phyloP scores from a whole-genome alignment of 1,140 invertebrate species.

The Drosophila rhopaloa region DNA sequence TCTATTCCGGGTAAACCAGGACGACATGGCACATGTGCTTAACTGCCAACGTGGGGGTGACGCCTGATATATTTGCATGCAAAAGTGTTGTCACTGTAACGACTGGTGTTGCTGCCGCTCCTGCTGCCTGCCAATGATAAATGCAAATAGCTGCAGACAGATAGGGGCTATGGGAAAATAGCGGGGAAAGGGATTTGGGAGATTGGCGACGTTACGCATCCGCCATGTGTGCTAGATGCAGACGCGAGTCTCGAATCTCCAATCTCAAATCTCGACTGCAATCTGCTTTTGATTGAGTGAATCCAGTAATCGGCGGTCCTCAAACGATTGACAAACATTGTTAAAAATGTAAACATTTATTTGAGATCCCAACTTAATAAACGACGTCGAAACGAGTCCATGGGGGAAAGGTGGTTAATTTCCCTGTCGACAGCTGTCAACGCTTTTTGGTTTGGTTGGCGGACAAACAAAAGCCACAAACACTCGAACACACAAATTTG shows the following conservation, averaged over 20 bases:
- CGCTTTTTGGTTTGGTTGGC: neutral
- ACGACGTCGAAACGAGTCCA: constrained; percentile 5
- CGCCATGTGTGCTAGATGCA: constrained; percentile 22
- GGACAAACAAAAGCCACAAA: constrained; percentile 20
- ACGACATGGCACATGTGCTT: constrained; percentile 64
- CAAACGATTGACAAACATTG: constrained; percentile 47
- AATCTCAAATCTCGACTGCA: constrained; percentile 23
- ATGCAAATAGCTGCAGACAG: constrained; percentile 50
- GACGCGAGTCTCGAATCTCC: neutral
- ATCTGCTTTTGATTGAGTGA: constrained; percentile 32
- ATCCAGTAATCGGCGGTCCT: constrained; percentile 12
- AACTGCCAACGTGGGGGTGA: constrained; percentile 51
- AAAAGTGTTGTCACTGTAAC: constrained; percentile 52
- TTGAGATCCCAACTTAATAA: constrained; percentile 11
- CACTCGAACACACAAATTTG: constrained; percentile 15
- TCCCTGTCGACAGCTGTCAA: constrained; percentile 23
- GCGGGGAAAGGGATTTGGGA: no score
- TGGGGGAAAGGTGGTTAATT: constrained; percentile 17
- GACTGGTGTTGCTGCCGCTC: constrained; percentile 13
- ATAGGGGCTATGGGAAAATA: constrained; percentile 10
- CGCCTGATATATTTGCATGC: constrained; percentile 70
- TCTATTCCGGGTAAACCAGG: constrained; percentile 11
- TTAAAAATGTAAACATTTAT: constrained; percentile 31
- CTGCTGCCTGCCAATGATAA: constrained; percentile 60
- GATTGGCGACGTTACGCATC: constrained; percentile 22